Conservation (phyloP, 2,797 vertebrate genomes). For the Sylvia borin region DNA sequence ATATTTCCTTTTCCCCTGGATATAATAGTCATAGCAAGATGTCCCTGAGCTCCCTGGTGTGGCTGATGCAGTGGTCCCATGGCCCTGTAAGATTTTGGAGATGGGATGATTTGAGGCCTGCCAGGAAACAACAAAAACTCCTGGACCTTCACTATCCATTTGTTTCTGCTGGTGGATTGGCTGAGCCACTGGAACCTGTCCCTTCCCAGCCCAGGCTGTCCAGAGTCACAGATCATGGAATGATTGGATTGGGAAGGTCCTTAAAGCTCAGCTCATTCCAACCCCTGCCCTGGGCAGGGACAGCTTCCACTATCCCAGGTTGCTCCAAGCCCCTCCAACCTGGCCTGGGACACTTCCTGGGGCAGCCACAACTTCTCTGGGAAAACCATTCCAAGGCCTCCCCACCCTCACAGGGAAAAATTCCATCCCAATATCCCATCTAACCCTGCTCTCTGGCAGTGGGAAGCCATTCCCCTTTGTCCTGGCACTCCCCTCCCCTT, state of each 20-base stretch:
- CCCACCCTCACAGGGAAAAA: background rate
- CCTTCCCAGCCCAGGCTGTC: background rate
- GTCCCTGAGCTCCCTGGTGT: background rate
- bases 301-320: fast-evolving
- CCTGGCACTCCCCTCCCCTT: background rate
- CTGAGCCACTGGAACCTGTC: background rate
- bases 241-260: background rate
- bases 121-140: background rate
- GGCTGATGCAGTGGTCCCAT: fast-evolving
- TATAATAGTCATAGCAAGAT: background rate
- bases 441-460: background rate
- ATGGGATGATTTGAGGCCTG: background rate
- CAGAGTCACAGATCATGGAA: background rate
- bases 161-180: background rate
- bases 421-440: background rate
- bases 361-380: background rate
- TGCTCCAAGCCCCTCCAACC: background rate
- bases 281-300: fast-evolving
- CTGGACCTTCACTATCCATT: background rate
- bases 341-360: background rate
- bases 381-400: background rate
- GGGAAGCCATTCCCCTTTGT: background rate
- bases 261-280: background rate
- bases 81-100: fast-evolving
- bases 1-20: background rate